These are phyloP conservation scores for Euplagia quadripunctaria DNA, from an alignment of 2,888 invertebrate species.

Conservation along the genomic window DNA sequence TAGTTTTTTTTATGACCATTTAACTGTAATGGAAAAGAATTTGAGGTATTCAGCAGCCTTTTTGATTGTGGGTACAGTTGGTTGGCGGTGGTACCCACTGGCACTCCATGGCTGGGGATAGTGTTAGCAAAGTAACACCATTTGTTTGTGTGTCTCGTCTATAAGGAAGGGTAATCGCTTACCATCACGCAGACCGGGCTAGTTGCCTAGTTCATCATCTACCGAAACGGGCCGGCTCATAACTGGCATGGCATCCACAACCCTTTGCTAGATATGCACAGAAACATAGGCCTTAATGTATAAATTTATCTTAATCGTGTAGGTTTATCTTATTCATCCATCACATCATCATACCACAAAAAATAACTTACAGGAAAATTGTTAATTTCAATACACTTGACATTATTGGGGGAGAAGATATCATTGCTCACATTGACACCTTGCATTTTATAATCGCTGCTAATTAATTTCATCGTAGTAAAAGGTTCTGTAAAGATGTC, in stretches of 20 bases:
- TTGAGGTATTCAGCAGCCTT: not conserved
- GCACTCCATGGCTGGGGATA: not conserved
- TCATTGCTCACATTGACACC: slow-evolving; percentile 48
- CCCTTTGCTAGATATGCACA: no score
- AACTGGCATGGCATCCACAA: no score
- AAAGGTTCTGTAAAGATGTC: slow-evolving; percentile 29
- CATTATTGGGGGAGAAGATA: slow-evolving; percentile 54
- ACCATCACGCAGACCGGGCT: no score
- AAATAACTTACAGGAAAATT: slow-evolving; percentile 58
- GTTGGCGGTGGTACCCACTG: not conserved
- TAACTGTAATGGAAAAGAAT: slow-evolving; percentile 34
- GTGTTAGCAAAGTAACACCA: not conserved
- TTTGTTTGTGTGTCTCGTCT: no score
- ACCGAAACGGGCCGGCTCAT: no score
- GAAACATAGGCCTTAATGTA: no score
- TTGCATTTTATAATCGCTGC: slow-evolving; percentile 35
- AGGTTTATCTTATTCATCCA: no score
- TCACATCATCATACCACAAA: not conserved
- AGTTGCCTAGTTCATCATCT: no score
- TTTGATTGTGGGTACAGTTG: not conserved
- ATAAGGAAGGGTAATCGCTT: no score
- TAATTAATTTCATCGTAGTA: slow-evolving; percentile 14
- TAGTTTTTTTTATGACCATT: slow-evolving; percentile 62
- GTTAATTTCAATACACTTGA: slow-evolving; percentile 62
- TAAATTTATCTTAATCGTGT: no score